Evolutionary conservation across 2,888 invertebrate species (phyloP).

Genomic region (Drosophila peninsularis): DNA sequence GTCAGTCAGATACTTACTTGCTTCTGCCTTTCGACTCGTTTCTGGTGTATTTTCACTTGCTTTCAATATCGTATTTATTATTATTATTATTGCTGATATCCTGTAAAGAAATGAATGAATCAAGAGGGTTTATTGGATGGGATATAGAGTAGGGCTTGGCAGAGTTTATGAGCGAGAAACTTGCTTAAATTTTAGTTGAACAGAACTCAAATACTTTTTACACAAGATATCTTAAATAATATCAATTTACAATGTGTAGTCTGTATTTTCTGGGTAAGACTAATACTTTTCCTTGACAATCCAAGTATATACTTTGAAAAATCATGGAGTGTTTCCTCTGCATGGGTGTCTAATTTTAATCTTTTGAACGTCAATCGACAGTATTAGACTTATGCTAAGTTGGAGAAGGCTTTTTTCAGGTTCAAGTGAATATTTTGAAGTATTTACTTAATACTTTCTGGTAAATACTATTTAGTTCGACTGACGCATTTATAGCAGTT

Average conservation of each 20-base stretch:
- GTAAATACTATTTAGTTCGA: constrained; percentile 66
- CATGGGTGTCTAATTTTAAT: no score
- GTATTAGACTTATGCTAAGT: no score
- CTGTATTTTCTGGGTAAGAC: no score
- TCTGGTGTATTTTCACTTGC: constrained; percentile 62
- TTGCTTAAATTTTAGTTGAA: not conserved
- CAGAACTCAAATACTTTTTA: no score
- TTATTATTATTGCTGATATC: constrained; percentile 59
- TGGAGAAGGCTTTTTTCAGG: no score
- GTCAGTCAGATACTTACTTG: constrained; percentile 17
- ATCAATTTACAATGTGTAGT: no score
- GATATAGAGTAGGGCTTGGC: not conserved
- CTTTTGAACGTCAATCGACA: no score
- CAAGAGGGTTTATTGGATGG: constrained; percentile 2
- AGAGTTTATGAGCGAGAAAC: not conserved
- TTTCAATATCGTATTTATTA: constrained; percentile 61
- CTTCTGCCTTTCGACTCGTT: not conserved
- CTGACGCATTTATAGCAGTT: constrained; percentile 69
- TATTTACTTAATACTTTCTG: no score
- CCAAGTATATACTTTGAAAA: not conserved
- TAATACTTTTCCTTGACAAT: not conserved
- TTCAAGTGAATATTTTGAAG: no score
- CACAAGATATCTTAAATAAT: not conserved
- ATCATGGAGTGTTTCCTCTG: no score
- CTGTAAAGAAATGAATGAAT: not conserved